A percentile compares a stretch with the other conserved stretches of the same genome.
phyloP scores from a whole-genome alignment of 92 coral and sea anemone genomes.

The Pocillopora meandrina region DNA sequence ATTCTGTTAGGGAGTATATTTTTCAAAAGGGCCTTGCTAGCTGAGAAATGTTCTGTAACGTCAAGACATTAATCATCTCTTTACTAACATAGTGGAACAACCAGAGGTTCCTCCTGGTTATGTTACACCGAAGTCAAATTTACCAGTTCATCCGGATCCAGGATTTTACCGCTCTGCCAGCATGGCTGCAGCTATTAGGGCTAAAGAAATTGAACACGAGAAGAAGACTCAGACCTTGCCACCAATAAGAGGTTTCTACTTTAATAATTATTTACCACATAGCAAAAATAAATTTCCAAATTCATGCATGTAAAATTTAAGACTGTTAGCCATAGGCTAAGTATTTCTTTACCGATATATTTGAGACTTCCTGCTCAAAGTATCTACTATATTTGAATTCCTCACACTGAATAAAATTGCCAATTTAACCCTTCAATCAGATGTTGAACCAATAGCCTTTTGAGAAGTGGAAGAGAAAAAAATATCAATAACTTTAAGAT shows the following conservation, averaged over 20 bases:
- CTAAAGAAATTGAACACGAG: slow-evolving; percentile 9
- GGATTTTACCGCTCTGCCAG: slow-evolving; percentile 42
- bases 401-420: too few relatives aligned
- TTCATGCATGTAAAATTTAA: not conserved
- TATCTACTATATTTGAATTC: too few relatives aligned
- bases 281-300: too few relatives aligned
- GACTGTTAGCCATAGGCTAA: not conserved
- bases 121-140: slow-evolving; percentile 28
- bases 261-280: too few relatives aligned
- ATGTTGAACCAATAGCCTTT: too few relatives aligned
- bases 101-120: slow-evolving; percentile 9
- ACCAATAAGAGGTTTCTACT: not conserved
- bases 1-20: too few relatives aligned
- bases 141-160: slow-evolving; percentile 10
- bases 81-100: slow-evolving; percentile 5
- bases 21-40: too few relatives aligned
- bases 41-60: not conserved
- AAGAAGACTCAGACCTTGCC: slow-evolving; percentile 1
- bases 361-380: too few relatives aligned
- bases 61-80: not conserved
- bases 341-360: too few relatives aligned
- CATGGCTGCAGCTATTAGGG: slow-evolving; percentile 37
- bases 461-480: too few relatives aligned
- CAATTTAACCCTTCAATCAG: too few relatives aligned
- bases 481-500: too few relatives aligned